Base-by-base conservation (phyloP, 2,113 vertebrate genomes). In the Cisticola juncidis region DNA sequence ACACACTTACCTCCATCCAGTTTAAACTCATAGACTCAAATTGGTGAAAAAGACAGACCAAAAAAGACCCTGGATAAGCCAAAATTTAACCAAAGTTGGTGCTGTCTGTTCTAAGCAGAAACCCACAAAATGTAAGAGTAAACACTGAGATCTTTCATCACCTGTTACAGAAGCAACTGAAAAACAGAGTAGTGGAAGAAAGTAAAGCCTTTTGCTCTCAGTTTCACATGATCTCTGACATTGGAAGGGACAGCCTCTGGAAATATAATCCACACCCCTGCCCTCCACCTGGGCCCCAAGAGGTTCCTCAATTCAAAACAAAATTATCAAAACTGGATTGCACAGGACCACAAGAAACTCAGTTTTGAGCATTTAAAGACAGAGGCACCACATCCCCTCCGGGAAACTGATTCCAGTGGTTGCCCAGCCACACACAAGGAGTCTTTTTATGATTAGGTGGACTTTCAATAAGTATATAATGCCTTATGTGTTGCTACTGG, bases 291-390 rank as follows among this genome's bases (percentile, higher is more conserved):
- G 3, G 8, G 14, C 10, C 10, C 19, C 21, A 70, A 5, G 6
- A 60, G 14, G 20, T 38, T 86, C 21, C 40, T 20, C 51, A 84
- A 3, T 22, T 38, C 1, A 20, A 86, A 86, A 51, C 14, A 72
- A 61, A 45, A 40, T 74, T 24, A 87, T 60, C 53, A 68, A 87
- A 89, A 71, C 1, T 38, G 54, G 45, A 80, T 1, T 81, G 86
- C n/a, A 88, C 16, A 44, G 42, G 28, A 48, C 12, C 40, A 36
- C 0, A 0, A 31, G 9, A 42, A 62, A 47, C 23, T 68, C 2
- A 4, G 9, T 66, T 91, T 6, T 71, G 21, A 78, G 14, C 14
- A 58, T 23, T 48, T 89, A 22, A 86, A 56, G 80, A 86, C 4
- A 8, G 24, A 83, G 38, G 47, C 45, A 96, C 14, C 76, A 73